Base-by-base conservation (phyloP, 2,888 invertebrate genomes). In the Metellina segmentata region DNA sequence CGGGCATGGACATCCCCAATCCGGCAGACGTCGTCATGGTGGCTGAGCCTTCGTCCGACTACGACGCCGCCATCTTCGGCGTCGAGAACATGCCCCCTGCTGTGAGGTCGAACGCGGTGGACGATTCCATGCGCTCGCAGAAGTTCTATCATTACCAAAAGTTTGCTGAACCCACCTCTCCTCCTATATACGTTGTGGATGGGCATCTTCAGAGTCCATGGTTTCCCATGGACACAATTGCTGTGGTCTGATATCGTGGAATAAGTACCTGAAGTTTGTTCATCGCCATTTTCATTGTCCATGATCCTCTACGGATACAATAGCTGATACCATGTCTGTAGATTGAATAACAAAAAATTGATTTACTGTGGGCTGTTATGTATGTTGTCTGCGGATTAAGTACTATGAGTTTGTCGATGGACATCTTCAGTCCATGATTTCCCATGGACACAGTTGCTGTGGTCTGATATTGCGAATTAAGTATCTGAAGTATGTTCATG, bases 141-240 rank as follows among this genome's bases (percentile, higher is more conserved):
- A 34, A 6, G 0, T 53, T 86, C 20, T 72, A 53, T 49, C 87
- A 53, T 34, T 61, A 87, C 9, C 78, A 83, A 7, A 77, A 81
- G 53, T 77, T 81, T 53, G 77, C 83, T 0, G 87, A 78, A 53
- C 71, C 19, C 1, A 52, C 82, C 7, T 49, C 74, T 0, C 91
- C 91, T 2, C 91, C 91, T 0, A 72, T 91, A 49, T 91, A 87
- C 49, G 83, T 87, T 7, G 87, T 87, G n/a, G 72, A 87, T 69
- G 91, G 91, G 19, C 87, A 91, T 71, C 8, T 91, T n/a, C 91
- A 91, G 83, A 91, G 91, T 83, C 91, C 91, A 7, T 91, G 91
- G 91, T 91, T 91, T 19, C 91, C 91, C 13, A 91, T 91, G 91
- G 78, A 91, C 7, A 71, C 85, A 1, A 75, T 70, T n/a, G 61